phyloP scores from a whole-genome alignment of 1,140 invertebrate genomes.

The Philaenus spumarius region DNA sequence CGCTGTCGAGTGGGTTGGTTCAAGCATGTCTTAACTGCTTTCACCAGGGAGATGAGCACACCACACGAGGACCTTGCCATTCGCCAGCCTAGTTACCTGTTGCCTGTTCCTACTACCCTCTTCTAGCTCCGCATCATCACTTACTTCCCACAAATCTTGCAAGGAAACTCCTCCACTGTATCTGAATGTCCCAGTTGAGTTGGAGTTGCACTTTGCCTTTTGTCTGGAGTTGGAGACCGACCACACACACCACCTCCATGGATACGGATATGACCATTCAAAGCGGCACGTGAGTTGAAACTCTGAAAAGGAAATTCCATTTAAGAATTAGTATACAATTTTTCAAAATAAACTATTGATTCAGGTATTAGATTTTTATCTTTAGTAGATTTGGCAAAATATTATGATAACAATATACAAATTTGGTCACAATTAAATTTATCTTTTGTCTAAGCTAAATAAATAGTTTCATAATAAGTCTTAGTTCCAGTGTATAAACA shows the following conservation, averaged over 20 bases:
- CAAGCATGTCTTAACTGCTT: constrained; percentile 12
- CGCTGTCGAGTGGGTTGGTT: not conserved
- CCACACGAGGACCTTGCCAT: not conserved
- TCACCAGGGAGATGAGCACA: not conserved
- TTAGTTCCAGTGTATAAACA: too few species aligned
- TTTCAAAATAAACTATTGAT: not conserved
- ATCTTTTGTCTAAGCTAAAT: too few species aligned
- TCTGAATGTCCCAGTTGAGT: constrained; percentile 25
- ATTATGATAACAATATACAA: not conserved
- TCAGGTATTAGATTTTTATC: not conserved
- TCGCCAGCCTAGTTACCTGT: too few species aligned
- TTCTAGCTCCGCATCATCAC: constrained; percentile 39
- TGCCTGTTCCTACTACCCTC: too few species aligned
- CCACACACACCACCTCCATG: constrained; percentile 46
- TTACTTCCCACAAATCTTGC: constrained; percentile 98
- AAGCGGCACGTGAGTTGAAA: constrained; percentile 70
- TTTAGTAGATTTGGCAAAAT: not conserved
- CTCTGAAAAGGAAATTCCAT: constrained; percentile 55
- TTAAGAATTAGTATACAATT: constrained; percentile 35
- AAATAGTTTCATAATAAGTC: too few species aligned
- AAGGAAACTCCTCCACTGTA: constrained; percentile 60
- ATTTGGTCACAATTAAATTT: not conserved
- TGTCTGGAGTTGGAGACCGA: constrained; percentile 45
- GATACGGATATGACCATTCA: constrained; percentile 67
- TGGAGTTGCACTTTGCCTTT: constrained; percentile 28